Percentiles rank a stretch among this genome's conserved stretches.
These are phyloP conservation scores for Tupaia chinensis DNA, from an alignment of 2,113 vertebrate species.

Conservation along the genomic window DNA sequence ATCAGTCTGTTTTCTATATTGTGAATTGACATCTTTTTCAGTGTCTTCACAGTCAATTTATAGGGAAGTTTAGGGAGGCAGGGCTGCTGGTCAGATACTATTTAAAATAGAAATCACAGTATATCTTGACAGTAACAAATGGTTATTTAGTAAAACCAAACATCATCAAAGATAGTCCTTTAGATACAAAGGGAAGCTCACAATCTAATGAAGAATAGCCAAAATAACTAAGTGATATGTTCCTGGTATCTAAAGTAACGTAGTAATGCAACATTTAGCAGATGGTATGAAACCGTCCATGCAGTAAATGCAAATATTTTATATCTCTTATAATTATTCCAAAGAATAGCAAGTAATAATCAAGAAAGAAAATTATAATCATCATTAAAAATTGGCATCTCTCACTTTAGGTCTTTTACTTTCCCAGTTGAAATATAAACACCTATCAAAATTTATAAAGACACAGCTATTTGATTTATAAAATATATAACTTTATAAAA, in stretches of 20 bases:
- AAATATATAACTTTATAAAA: background rate
- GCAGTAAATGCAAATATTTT: background rate
- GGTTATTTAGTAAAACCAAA: slow-evolving; percentile 40
- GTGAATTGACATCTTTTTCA: background rate
- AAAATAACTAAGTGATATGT: slow-evolving; percentile 31
- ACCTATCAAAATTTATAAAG: background rate
- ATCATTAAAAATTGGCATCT: background rate
- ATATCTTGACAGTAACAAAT: background rate
- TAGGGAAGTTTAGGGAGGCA: background rate
- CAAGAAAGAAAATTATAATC: background rate
- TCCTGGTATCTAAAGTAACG: slow-evolving; percentile 36
- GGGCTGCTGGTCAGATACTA: background rate
- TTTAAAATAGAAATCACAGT: slow-evolving; percentile 2
- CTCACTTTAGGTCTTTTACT: background rate
- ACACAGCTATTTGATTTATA: background rate
- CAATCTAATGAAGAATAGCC: slow-evolving; percentile 17
- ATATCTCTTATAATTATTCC: background rate
- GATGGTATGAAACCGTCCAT: background rate
- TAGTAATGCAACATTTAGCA: background rate
- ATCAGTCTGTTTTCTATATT: background rate
- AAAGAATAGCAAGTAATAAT: background rate
- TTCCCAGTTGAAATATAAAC: slow-evolving; percentile 22
- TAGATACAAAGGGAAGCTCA: background rate
- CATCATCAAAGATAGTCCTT: background rate
- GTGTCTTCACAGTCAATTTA: background rate